Base-by-base conservation (phyloP, 2,113 vertebrate species). In the Dicerorhinus sumatrensis region DNA sequence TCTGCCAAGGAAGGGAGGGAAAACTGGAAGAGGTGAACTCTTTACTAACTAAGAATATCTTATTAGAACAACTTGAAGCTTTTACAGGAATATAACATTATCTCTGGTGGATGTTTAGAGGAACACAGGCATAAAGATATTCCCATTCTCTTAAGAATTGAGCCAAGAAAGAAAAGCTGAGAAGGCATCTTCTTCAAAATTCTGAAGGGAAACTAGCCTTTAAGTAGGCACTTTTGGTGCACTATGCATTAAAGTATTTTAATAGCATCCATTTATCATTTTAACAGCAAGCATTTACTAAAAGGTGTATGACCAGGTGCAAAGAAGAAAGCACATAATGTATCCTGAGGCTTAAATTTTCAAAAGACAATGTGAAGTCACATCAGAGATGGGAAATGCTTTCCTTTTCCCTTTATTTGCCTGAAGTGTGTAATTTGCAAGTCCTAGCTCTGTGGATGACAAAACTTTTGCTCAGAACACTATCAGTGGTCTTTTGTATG, bases 141-240 rank as follows among this genome's bases (percentile, higher is more conserved):
- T 85, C 42, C 72, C 56, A 93, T 48, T 94, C 65, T 93, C 92
- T 88, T 90, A 91, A 97, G 94, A 97, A 92, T 54, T 91, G 42
- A 98, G 96, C 96, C 97, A 98, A 96, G 84, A 54, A 95, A 96
- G 92, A 97, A 97, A 79, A 98, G 96, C 97, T 96, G 95, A 98
- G 96, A 97, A 94, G 94, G 94, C 97, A 98, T 83, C 92, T 97
- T 97, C 90, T 96, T 97, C 95, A 86, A 97, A 97, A 98, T 95
- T 97, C 91, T 96, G 72, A 98, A 98, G 91, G 95, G 92, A 98
- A 98, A 97, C 80, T 91, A 96, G 87, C 63, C 92, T 98, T 96
- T 97, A 96, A 98, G 94, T 69, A 90, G 96, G 93, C 93, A 95
- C 92, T 97, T 97, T 94, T 70, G 83, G 97, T 91, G 69, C 92